Conservation (phyloP, 2,888 invertebrate genomes). For the Drosophila pseudotakahashii region DNA sequence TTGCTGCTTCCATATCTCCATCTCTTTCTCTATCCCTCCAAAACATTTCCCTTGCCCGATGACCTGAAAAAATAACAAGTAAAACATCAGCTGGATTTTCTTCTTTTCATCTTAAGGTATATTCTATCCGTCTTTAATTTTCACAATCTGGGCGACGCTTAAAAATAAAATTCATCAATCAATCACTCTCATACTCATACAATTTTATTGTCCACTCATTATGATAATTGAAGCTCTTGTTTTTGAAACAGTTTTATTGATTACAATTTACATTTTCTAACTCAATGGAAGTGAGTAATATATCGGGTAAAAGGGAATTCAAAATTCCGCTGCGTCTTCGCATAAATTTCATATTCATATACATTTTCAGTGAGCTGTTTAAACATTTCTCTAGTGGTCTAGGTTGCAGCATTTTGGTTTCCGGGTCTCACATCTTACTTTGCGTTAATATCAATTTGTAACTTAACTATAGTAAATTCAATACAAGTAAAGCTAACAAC, state of each 20-base stretch:
- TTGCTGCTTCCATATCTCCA: too few relatives aligned
- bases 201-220: conserved; percentile 69
- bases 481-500: conserved; percentile 70
- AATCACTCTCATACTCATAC: conserved; percentile 59
- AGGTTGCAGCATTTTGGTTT: conserved; percentile 69
- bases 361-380: conserved; percentile 48
- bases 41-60: too few relatives aligned
- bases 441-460: conserved; percentile 70
- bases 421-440: conserved; percentile 46
- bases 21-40: too few relatives aligned
- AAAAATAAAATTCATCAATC: conserved; percentile 32
- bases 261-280: conserved; percentile 36
- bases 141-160: conserved; percentile 59
- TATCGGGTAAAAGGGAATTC: conserved; percentile 43
- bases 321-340: conserved; percentile 32
- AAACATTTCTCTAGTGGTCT: conserved; percentile 35
- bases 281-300: conserved; percentile 46
- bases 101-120: conserved; percentile 53
- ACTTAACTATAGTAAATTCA: conserved; percentile 73
- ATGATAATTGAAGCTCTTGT: conserved; percentile 64
- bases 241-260: conserved; percentile 42
- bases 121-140: conserved; percentile 69
- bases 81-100: not conserved
- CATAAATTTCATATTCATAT: conserved; percentile 9
- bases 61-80: not conserved